Conservation (phyloP, 2,797 vertebrate species). For the Aselliscus stoliczkanus region DNA sequence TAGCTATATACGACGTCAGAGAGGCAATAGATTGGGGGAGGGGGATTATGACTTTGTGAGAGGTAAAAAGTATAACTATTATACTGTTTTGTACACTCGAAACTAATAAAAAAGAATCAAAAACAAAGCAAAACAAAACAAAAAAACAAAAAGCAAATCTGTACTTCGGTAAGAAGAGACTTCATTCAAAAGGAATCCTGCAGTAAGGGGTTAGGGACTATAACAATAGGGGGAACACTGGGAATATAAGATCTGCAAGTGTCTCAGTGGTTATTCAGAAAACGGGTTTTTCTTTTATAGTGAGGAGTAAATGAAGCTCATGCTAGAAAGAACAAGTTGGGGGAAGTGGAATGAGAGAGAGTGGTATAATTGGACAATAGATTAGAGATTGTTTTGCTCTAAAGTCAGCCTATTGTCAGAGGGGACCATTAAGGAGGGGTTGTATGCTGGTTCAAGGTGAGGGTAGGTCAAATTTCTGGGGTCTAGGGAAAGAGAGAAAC, state of each 20-base stretch:
- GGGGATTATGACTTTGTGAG: no score
- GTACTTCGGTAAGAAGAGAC: neutral
- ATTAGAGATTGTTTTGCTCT: neutral
- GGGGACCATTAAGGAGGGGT: neutral
- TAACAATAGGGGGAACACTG: neutral
- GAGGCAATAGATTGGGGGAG: no score
- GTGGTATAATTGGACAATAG: neutral
- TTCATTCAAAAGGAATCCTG: neutral
- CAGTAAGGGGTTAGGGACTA: neutral
- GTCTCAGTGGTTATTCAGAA: neutral
- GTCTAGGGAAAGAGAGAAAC: neutral
- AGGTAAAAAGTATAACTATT: no score
- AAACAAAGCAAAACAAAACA: no score
- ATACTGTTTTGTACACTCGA: no score
- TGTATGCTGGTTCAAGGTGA: neutral
- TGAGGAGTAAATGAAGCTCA: neutral
- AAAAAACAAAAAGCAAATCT: neutral
- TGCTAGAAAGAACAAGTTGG: neutral
- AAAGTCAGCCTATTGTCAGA: neutral
- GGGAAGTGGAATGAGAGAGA: neutral
- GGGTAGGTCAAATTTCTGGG: neutral
- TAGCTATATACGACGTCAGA: no score
- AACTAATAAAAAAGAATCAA: no score
- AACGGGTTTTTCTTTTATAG: neutral
- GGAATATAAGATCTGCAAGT: neutral